Conservation (phyloP, 2,113 vertebrate species). For the Corythoichthys intestinalis region DNA sequence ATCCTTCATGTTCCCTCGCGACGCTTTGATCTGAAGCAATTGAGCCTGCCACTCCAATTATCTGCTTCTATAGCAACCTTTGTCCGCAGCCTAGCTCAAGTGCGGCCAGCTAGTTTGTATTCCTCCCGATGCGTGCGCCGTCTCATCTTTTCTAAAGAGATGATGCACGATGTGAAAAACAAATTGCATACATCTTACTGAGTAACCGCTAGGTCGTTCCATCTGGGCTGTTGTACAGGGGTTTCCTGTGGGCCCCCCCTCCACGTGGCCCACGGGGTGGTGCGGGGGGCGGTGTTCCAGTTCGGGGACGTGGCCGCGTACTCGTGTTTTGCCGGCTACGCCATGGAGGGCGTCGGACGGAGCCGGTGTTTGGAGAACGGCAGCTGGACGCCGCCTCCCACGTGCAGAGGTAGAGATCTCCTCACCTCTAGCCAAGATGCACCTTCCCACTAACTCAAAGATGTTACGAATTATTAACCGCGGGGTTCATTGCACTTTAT, state of each 20-base stretch:
- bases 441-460: no score
- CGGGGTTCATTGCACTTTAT: background rate
- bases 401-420: slow-evolving; percentile 84
- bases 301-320: slow-evolving; percentile 90
- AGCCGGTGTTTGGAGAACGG: slow-evolving; percentile 91
- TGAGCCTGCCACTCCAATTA: slow-evolving; percentile 43
- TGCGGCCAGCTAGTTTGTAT: background rate
- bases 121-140: slow-evolving; percentile 20
- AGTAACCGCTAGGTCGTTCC: slow-evolving; percentile 64
- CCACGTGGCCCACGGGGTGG: slow-evolving; percentile 83
- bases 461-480: background rate
- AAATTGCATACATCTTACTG: background rate
- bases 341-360: slow-evolving; percentile 84
- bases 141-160: background rate
- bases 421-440: background rate
- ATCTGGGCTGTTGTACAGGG: slow-evolving; percentile 78
- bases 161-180: slow-evolving; percentile 25
- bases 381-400: slow-evolving; percentile 87
- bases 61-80: slow-evolving; percentile 55
- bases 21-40: slow-evolving; percentile 40
- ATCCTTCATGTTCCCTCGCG: background rate
- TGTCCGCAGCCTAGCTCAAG: slow-evolving; percentile 38
- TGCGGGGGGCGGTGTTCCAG: slow-evolving; percentile 84
- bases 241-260: slow-evolving; percentile 87
- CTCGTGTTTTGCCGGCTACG: slow-evolving; percentile 90